These are phyloP conservation scores for Odontocerum albicorne DNA, from an alignment of 2,888 invertebrate species.

Conservation along the genomic window DNA sequence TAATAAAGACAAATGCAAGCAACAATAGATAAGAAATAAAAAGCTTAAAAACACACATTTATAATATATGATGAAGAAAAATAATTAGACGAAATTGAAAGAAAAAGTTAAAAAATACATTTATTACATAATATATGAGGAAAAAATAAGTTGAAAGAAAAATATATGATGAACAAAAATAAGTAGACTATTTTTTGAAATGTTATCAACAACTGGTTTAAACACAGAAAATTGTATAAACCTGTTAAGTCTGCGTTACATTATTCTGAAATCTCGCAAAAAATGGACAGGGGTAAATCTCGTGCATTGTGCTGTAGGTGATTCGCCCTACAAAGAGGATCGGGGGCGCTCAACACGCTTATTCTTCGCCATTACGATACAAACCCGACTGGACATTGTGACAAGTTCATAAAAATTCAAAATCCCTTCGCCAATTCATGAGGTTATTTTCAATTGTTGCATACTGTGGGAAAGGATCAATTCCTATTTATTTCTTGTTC, in stretches of 20 bases:
- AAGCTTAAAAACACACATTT: no score
- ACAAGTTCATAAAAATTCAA: conserved; percentile 35
- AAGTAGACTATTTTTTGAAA: no score
- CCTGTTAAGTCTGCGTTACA: conserved; percentile 33
- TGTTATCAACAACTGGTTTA: conserved; percentile 28
- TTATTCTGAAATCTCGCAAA: conserved; percentile 19
- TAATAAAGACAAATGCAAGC: no score
- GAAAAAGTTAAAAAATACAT: no score
- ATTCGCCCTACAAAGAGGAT: conserved; percentile 20
- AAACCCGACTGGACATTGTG: conserved; percentile 22
- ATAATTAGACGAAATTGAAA: no score
- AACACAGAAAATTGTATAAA: conserved; percentile 35
- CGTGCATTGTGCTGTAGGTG: conserved; percentile 28
- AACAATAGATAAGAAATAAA: no score
- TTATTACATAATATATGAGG: no score
- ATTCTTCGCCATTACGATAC: conserved; percentile 15
- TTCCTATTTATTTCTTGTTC: background rate
- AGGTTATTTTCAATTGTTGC: conserved; percentile 10
- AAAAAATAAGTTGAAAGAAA: no score
- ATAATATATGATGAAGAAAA: no score
- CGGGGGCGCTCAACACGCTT: conserved; percentile 10
- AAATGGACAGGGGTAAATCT: conserved; percentile 21
- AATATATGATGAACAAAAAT: no score
- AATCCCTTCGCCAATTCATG: conserved; percentile 22
- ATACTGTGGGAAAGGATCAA: conserved; percentile 19